Base-by-base conservation (phyloP, 2,888 invertebrate genomes). In the Lycia hirtaria region DNA sequence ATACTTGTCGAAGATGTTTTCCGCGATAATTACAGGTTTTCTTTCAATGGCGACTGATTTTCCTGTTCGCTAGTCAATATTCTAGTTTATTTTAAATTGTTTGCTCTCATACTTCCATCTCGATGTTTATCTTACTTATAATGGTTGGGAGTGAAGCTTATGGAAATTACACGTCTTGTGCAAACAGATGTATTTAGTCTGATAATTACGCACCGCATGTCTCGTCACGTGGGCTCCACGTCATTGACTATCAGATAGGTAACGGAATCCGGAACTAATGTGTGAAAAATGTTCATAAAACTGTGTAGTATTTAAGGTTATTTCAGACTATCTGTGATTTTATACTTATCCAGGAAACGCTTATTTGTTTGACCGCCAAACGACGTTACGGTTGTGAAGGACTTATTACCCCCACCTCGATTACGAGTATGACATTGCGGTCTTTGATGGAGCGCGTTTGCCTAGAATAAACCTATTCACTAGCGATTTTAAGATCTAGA, bases 21-120 rank as follows among this genome's bases (percentile, higher is more conserved):
- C 57, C 57, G 57, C 37, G 22, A 58, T 41, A 53, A 52, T 58
- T 52, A 58, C 37, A 48, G 52, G 57, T 58, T 58, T 56, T 43
- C 41, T 48, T 58, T 43, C 48, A 58, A 58, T 58, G 57, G 41
- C 43, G 30, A 26, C 4, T 33, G 14, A 26, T 58, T 57, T 53
- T 58, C 57, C 57, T 58, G 57, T 58, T 58, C 43, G 19, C 35
- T 37, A 15, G 43, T 43, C 48, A 49, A 52, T 53, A 58, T 58
- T 48, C 35, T 47, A 52, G 52, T 57, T 57, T 48, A 48, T 52
- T 47, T 56, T 45, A 47, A 45, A 53, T 24, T 58, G 35, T 58
- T 58, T 58, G 57, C 52, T 58, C 52, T 52, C 32, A 49, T 48
- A 58, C 24, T 43, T 52, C 45, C 30, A 51, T 12, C 52, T 26